Percentiles rank a stretch among this genome's conserved stretches.
Evolutionary conservation across 2,888 invertebrate genomes (phyloP).

Genomic region (Thymelicus sylvestris): DNA sequence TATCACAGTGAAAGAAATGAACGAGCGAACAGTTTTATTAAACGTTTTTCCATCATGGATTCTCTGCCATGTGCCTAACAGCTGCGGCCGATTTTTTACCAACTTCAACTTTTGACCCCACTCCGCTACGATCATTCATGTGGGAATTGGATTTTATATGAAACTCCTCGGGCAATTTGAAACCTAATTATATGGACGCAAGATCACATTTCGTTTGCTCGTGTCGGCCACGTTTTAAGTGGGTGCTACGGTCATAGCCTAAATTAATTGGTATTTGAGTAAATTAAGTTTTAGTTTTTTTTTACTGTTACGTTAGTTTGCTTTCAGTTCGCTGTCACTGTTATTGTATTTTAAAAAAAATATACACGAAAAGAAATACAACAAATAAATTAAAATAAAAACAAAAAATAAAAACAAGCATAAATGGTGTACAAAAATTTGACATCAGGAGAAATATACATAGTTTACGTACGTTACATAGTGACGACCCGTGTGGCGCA

Average conservation of each 20-base stretch:
- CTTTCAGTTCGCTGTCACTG: neutral
- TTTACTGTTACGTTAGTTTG: neutral
- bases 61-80: constrained; percentile 69
- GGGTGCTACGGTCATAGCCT: constrained; percentile 63
- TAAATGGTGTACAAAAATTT: too few species aligned
- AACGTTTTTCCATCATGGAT: constrained; percentile 60
- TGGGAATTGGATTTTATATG: constrained; percentile 74
- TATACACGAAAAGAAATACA: too few species aligned
- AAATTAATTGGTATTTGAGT: constrained; percentile 63
- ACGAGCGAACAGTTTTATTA: constrained; percentile 62
- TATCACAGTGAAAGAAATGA: constrained; percentile 57
- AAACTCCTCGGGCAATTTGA: constrained; percentile 60
- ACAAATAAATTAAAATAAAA: too few species aligned
- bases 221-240: constrained; percentile 52
- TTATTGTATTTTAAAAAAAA: too few species aligned
- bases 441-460: too few species aligned
- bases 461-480: too few species aligned
- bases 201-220: constrained; percentile 53
- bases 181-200: constrained; percentile 55
- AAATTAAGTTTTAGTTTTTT: constrained; percentile 32
- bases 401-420: too few species aligned
- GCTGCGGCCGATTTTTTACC: constrained; percentile 79
- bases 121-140: constrained; percentile 78
- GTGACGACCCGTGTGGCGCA: too few species aligned
- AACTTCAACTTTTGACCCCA: constrained; percentile 80